A percentile compares a stretch with the other conserved stretches of the same genome.
phyloP scores from a whole-genome alignment of 2,888 invertebrate genomes.

The Cactoblastis cactorum region DNA sequence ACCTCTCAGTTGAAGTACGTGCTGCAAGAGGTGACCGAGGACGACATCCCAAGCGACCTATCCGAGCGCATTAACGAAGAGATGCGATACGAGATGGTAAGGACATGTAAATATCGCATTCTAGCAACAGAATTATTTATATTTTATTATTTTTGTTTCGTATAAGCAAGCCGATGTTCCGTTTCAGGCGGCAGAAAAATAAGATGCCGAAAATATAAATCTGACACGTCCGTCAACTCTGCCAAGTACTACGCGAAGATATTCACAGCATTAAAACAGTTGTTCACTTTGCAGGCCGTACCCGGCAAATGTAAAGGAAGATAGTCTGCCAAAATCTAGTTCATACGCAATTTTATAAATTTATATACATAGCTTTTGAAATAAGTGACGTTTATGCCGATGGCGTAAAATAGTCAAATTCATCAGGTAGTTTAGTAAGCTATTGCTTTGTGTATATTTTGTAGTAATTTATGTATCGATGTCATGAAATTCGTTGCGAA shows the following conservation, averaged over 20 bases:
- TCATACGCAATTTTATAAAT: slow-evolving; percentile 21
- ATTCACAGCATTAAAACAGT: slow-evolving; percentile 73
- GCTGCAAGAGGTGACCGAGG: slow-evolving; percentile 92
- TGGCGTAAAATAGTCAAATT: slow-evolving; percentile 38
- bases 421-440: slow-evolving; percentile 46
- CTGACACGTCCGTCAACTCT: slow-evolving; percentile 65
- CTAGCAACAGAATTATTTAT: slow-evolving; percentile 26
- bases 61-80: slow-evolving; percentile 94
- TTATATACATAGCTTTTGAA: slow-evolving; percentile 24
- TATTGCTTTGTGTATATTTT: slow-evolving; percentile 62
- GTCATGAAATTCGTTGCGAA: slow-evolving; percentile 63
- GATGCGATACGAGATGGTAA: slow-evolving; percentile 93
- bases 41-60: slow-evolving; percentile 94
- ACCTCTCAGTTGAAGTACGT: slow-evolving; percentile 91
- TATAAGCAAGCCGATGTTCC: slow-evolving; percentile 45
- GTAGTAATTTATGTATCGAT: slow-evolving; percentile 63
- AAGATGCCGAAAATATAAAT: slow-evolving; percentile 70
- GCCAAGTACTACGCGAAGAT: slow-evolving; percentile 71
- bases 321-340: slow-evolving; percentile 35
- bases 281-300: slow-evolving; percentile 73
- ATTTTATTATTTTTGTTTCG: slow-evolving; percentile 40
- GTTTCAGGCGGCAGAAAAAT: slow-evolving; percentile 76
- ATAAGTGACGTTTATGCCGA: slow-evolving; percentile 29
- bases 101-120: slow-evolving; percentile 75
- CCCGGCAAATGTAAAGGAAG: slow-evolving; percentile 73